phyloP scores from a whole-genome alignment of 2,113 vertebrate genomes.

The Notarius lentiginosus region DNA sequence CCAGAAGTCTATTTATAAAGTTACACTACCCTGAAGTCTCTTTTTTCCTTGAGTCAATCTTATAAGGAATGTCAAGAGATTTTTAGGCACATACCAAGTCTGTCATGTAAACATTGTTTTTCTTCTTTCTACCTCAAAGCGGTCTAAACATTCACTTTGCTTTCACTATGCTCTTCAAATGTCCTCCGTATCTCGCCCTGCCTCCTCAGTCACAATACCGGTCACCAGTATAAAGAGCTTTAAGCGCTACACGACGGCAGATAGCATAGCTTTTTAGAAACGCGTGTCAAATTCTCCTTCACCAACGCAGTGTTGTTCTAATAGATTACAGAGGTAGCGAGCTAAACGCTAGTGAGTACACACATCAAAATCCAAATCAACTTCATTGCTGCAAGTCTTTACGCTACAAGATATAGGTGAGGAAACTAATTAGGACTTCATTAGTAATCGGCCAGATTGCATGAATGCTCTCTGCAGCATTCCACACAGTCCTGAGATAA shows the following conservation, averaged over 20 bases:
- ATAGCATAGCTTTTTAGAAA: conserved; percentile 17
- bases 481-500: conserved; percentile 56
- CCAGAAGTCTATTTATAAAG: conserved; percentile 28
- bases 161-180: conserved; percentile 18
- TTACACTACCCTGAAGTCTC: conserved; percentile 45
- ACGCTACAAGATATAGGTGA: conserved; percentile 32
- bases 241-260: conserved; percentile 30
- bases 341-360: not conserved
- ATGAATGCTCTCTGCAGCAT: conserved; percentile 44
- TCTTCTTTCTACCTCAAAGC: conserved; percentile 37
- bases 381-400: conserved; percentile 32
- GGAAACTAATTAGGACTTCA: conserved; percentile 36
- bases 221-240: not conserved
- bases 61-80: conserved; percentile 62
- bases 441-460: conserved; percentile 50
- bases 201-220: not conserved
- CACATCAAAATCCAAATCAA: conserved; percentile 2
- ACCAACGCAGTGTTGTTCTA: conserved; percentile 22
- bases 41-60: conserved; percentile 42
- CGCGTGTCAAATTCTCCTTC: conserved; percentile 30
- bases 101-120: conserved; percentile 58
- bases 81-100: conserved; percentile 59
- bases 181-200: not conserved
- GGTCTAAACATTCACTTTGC: conserved; percentile 44
- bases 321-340: conserved; percentile 24